phyloP scores from a whole-genome alignment of 1,140 invertebrate genomes.

The Drosophila obscura region DNA sequence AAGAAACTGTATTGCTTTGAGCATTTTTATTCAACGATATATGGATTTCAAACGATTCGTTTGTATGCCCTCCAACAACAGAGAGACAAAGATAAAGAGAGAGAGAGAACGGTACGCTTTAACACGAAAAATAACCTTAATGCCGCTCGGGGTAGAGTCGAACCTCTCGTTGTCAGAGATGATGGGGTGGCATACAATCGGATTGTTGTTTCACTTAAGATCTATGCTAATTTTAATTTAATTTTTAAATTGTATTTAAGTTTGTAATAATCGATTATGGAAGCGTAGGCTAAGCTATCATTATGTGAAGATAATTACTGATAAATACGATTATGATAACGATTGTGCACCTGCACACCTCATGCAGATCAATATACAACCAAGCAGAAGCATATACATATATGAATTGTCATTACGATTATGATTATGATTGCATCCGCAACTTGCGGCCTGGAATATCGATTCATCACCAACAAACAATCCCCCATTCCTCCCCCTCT shows the following conservation, averaged over 20 bases:
- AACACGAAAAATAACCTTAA: slow-evolving; percentile 12
- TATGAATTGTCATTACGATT: slow-evolving; percentile 68
- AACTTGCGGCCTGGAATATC: neutral
- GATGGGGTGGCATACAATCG: slow-evolving; percentile 39
- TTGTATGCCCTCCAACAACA: slow-evolving; percentile 38
- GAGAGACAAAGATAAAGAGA: slow-evolving; percentile 11
- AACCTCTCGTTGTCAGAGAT: neutral
- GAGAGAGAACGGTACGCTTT: slow-evolving; percentile 16
- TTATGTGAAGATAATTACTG: slow-evolving; percentile 67
- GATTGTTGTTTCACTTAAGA: slow-evolving; percentile 61
- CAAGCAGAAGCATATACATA: slow-evolving; percentile 32
- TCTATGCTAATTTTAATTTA: slow-evolving; percentile 63
- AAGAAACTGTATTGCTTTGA: slow-evolving; percentile 78
- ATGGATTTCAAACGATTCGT: slow-evolving; percentile 45
- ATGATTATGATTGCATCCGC: slow-evolving; percentile 42
- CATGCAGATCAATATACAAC: slow-evolving; percentile 34
- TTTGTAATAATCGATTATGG: slow-evolving; percentile 63
- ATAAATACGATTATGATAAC: slow-evolving; percentile 50
- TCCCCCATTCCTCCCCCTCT: neutral
- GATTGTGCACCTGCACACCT: slow-evolving; percentile 35
- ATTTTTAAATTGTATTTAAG: slow-evolving; percentile 64
- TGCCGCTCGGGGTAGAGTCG: slow-evolving; percentile 1
- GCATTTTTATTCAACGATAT: slow-evolving; percentile 61
- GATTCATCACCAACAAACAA: neutral
- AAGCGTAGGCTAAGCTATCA: slow-evolving; percentile 53